Evolutionary conservation across 2,888 invertebrate species (phyloP).

Genomic region (Ceratothoa steindachneri): DNA sequence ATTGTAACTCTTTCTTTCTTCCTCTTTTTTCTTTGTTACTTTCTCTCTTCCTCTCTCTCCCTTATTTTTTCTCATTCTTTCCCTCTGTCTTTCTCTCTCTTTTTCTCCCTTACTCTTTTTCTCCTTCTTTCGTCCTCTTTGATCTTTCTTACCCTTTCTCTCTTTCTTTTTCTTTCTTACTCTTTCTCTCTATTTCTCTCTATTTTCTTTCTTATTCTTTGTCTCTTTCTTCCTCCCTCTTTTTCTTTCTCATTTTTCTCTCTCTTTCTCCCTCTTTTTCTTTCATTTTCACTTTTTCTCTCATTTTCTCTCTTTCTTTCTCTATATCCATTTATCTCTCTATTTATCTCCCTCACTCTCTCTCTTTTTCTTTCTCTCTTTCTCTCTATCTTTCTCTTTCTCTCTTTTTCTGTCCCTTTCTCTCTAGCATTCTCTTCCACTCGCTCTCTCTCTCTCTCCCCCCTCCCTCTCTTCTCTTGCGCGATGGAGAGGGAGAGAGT

Average conservation of each 20-base stretch:
- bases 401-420: no score
- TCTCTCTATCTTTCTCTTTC: no score
- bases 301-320: no score
- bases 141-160: not conserved
- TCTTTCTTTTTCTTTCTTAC: slow-evolving; percentile 18
- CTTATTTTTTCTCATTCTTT: not conserved
- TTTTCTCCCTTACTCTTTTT: slow-evolving; percentile 19
- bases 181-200: slow-evolving; percentile 1
- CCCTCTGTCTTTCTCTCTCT: slow-evolving; percentile 10
- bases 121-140: slow-evolving; percentile 7
- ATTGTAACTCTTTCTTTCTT: not conserved
- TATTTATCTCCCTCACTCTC: no score
- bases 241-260: not conserved
- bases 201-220: not conserved
- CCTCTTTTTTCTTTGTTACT: not conserved
- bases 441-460: no score
- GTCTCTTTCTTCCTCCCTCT: not conserved
- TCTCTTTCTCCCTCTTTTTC: not conserved
- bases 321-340: no score
- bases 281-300: no score
- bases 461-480: no score
- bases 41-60: slow-evolving; percentile 8
- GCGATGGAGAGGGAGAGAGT: no score
- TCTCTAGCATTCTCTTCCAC: no score
- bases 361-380: no score